Conservation (phyloP, 2,113 vertebrate species). For the Dromaius novaehollandiae region DNA sequence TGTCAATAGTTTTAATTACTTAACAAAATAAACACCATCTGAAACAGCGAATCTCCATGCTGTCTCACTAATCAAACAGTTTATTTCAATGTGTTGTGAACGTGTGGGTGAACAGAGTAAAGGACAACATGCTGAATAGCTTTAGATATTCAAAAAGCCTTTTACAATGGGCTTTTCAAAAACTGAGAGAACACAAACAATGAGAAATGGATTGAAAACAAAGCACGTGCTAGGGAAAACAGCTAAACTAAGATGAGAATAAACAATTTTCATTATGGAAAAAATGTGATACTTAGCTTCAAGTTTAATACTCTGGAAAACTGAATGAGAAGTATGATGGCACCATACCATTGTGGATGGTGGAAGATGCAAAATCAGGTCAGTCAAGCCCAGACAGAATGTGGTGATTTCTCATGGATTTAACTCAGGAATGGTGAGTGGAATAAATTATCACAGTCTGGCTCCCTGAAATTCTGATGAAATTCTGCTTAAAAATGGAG, state of each 20-base stretch:
- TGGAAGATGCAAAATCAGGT: not conserved
- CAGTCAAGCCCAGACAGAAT: not conserved
- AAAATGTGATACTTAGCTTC: not conserved
- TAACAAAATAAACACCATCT: not conserved
- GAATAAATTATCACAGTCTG: not conserved
- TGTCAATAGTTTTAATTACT: not conserved
- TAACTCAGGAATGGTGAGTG: not conserved
- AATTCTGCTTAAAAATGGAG: not conserved
- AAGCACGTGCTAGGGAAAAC: not conserved
- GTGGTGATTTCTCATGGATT: not conserved
- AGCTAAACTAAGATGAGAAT: not conserved
- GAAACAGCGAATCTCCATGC: not conserved
- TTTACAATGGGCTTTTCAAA: not conserved
- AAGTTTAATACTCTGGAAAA: not conserved
- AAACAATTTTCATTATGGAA: not conserved
- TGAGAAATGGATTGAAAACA: not conserved
- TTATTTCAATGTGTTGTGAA: not conserved
- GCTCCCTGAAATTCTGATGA: not conserved
- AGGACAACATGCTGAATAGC: not conserved
- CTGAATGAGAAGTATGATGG: not conserved
- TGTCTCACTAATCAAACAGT: not conserved
- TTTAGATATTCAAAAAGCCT: not conserved
- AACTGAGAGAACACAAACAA: not conserved
- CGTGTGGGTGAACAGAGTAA: not conserved
- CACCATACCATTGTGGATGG: not conserved